Conservation (phyloP, 1,140 invertebrate genomes). For the Sipha flava region DNA sequence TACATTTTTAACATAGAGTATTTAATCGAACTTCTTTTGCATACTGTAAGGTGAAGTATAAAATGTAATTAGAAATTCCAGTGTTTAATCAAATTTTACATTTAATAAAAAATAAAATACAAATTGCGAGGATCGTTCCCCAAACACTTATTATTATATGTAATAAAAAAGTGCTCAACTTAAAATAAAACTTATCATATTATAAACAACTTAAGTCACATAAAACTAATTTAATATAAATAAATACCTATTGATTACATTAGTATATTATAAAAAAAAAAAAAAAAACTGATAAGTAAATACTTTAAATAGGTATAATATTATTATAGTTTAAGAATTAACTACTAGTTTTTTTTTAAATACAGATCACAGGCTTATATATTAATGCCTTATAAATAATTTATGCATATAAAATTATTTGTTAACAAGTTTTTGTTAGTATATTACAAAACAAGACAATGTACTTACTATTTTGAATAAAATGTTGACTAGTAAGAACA, state of each 20-base stretch:
- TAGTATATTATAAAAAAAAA: background rate
- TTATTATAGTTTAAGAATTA: background rate
- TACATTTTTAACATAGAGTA: too few relatives aligned
- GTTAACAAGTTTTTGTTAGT: background rate
- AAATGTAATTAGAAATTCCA: too few relatives aligned
- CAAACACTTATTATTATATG: conserved; percentile 4
- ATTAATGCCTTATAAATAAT: background rate
- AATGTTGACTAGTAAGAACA: background rate
- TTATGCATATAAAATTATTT: background rate
- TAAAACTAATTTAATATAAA: background rate
- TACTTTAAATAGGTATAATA: background rate
- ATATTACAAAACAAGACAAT: conserved; percentile 1
- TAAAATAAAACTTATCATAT: background rate
- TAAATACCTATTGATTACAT: background rate
- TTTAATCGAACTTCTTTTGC: too few relatives aligned
- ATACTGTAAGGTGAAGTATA: too few relatives aligned
- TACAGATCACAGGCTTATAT: conserved; percentile 23
- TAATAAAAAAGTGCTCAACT: background rate
- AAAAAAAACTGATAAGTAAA: too few relatives aligned
- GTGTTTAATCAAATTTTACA: too few relatives aligned
- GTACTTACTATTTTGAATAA: background rate
- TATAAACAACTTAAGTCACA: too few relatives aligned
- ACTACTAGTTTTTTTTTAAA: background rate
- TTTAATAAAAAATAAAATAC: conserved; percentile 1
- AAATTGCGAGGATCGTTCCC: conserved; percentile 24